Evolutionary conservation across 2,888 invertebrate species (phyloP).

Genomic region (Gasteruption jaculator): DNA sequence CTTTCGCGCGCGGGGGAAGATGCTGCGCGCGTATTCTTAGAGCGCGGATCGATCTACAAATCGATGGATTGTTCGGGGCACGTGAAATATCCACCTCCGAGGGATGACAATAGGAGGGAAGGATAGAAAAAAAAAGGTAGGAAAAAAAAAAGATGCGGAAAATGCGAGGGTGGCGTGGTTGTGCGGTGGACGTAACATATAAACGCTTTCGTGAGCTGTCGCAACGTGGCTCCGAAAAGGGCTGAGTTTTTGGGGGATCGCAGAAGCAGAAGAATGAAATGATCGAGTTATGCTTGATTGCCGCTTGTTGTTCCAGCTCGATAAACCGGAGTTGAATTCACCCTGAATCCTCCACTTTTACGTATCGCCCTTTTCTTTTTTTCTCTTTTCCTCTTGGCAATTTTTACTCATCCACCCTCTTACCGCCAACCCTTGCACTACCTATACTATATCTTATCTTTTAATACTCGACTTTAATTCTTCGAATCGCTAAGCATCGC

Average conservation of each 20-base stretch:
- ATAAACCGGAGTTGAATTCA: constrained; percentile 42
- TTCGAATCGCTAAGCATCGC: no score
- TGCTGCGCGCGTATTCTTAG: no score
- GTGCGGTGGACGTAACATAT: constrained; percentile 1
- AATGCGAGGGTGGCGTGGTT: constrained; percentile 15
- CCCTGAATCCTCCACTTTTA: constrained; percentile 32
- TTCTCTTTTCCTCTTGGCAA: neutral
- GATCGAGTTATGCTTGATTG: constrained; percentile 48
- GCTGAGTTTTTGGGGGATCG: no score
- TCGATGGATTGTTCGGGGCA: no score
- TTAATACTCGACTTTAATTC: no score
- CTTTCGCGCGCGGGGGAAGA: no score
- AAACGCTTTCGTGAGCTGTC: neutral
- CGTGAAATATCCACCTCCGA: no score
- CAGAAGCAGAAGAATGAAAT: constrained; percentile 43
- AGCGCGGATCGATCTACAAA: no score
- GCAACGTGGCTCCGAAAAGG: neutral
- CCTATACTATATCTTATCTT: no score
- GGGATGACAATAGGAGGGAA: no score
- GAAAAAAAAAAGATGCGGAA: constrained; percentile 15
- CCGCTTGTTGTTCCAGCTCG: constrained; percentile 48
- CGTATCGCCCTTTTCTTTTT: constrained; percentile 13
- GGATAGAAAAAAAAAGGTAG: constrained; percentile 11
- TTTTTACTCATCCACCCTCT: constrained; percentile 11
- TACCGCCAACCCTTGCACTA: constrained; percentile 7